These are phyloP conservation scores for Mactromeris polynyma DNA, from an alignment of 2,888 invertebrate species.

Conservation along the genomic window DNA sequence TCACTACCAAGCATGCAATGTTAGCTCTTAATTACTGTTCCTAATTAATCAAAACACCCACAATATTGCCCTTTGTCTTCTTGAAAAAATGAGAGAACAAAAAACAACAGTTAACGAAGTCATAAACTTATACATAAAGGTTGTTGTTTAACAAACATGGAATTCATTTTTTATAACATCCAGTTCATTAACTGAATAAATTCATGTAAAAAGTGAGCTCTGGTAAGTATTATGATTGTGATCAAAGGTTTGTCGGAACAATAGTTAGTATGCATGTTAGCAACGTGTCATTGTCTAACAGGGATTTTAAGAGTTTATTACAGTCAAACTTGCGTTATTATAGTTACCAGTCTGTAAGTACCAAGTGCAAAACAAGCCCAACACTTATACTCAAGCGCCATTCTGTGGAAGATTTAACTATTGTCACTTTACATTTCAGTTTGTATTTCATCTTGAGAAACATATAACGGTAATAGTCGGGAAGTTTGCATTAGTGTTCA, in stretches of 20 bases:
- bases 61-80: slow-evolving; percentile 29
- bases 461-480: too few relatives aligned
- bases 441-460: too few relatives aligned
- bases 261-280: not conserved
- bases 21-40: slow-evolving; percentile 20
- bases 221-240: not conserved
- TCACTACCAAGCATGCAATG: slow-evolving; percentile 18
- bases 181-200: not conserved
- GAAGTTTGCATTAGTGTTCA: too few relatives aligned
- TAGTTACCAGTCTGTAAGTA: too few relatives aligned
- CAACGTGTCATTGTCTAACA: not conserved
- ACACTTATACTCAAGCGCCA: too few relatives aligned
- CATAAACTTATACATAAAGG: slow-evolving; percentile 35
- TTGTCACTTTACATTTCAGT: too few relatives aligned
- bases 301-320: not conserved
- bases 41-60: slow-evolving; percentile 24
- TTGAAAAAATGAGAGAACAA: not conserved
- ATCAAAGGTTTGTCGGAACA: not conserved
- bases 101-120: slow-evolving; percentile 13
- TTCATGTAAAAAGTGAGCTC: not conserved
- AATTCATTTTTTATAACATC: not conserved
- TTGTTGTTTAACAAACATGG: slow-evolving; percentile 17
- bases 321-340: too few relatives aligned
- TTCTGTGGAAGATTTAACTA: too few relatives aligned
- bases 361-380: too few relatives aligned